Conservation (phyloP, 1,140 invertebrate genomes). For the Ceratina australensis region DNA sequence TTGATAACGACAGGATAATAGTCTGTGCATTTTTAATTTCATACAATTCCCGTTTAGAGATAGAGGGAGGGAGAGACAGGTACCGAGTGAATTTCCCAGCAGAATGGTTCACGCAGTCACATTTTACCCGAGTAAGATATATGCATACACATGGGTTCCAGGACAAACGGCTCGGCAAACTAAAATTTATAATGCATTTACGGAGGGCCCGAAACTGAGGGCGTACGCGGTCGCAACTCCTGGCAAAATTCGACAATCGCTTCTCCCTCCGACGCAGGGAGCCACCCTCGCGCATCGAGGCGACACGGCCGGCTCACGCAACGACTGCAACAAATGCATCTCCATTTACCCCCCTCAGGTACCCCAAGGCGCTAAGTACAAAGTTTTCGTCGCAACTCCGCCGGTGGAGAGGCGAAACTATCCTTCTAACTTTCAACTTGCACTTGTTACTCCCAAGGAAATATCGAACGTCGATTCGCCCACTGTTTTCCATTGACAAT, state of each 20-base stretch:
- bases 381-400: slow-evolving; percentile 27
- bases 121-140: not conserved
- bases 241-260: slow-evolving; percentile 8
- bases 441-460: too few species aligned
- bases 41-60: too few species aligned
- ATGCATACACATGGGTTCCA: not conserved
- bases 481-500: too few species aligned
- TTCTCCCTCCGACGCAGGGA: not conserved
- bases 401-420: slow-evolving; percentile 1
- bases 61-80: too few species aligned
- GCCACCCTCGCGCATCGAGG: too few species aligned
- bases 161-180: not conserved
- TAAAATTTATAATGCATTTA: not conserved
- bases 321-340: slow-evolving; percentile 21
- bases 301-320: not conserved
- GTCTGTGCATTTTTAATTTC: too few species aligned
- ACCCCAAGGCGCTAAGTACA: slow-evolving; percentile 30
- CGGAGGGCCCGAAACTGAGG: too few species aligned
- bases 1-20: too few species aligned
- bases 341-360: not conserved
- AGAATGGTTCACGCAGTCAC: too few species aligned
- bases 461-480: too few species aligned
- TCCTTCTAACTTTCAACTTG: too few species aligned
- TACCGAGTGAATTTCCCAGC: too few species aligned
- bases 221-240: not conserved